Percentiles rank a stretch among this genome's conserved stretches.
Evolutionary conservation across 2,113 vertebrate genomes (phyloP).

Genomic region (Oreotragus oreotragus): DNA sequence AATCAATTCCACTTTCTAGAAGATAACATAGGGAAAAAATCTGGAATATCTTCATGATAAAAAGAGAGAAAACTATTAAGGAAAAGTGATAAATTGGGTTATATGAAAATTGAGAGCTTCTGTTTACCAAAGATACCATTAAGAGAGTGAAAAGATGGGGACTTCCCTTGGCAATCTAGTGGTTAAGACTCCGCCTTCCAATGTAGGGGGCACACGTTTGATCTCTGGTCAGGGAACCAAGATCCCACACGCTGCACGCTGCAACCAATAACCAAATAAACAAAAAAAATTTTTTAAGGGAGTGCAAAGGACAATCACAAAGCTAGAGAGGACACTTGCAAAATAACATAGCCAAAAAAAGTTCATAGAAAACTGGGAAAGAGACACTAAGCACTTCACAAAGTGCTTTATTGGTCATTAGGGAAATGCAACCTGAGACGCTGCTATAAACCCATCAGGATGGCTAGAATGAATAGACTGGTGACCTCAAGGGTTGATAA

Average conservation of each 20-base stretch:
- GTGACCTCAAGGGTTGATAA: neutral
- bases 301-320: neutral
- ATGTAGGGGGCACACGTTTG: neutral
- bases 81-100: neutral
- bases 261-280: neutral
- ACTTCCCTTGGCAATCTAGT: neutral
- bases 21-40: neutral
- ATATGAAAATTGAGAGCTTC: neutral
- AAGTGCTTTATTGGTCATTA: no score
- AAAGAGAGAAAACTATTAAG: neutral
- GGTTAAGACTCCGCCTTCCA: neutral
- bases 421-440: neutral
- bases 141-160: neutral
- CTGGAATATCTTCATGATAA: neutral
- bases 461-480: fast-evolving
- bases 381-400: neutral
- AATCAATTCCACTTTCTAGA: neutral
- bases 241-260: neutral
- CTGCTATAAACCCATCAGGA: fast-evolving
- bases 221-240: neutral
- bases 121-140: neutral
- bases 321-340: neutral
- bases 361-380: neutral
- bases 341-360: neutral
- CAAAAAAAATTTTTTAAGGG: neutral